Conservation (phyloP, 2,113 vertebrate species). For the Calonectris borealis region DNA sequence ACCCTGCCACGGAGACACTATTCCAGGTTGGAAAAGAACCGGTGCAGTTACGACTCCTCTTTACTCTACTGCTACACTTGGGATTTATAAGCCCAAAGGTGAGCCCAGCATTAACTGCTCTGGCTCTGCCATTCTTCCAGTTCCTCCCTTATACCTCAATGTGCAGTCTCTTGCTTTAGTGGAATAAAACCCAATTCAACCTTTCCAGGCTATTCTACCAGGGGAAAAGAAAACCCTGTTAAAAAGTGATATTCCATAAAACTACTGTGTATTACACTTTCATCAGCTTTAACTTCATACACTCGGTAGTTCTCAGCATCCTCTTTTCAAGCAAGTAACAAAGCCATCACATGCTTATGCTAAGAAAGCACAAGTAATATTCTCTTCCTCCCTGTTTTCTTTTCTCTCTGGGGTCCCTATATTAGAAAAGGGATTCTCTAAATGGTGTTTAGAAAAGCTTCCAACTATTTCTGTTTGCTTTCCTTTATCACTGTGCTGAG, state of each 20-base stretch:
- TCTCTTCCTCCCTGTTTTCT: not conserved
- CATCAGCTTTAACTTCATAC: not conserved
- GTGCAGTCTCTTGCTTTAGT: not conserved
- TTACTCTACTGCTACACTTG: not conserved
- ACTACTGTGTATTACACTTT: not conserved
- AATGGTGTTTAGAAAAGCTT: constrained; percentile 6
- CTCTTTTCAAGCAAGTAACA: not conserved
- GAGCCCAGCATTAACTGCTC: not conserved
- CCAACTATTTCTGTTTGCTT: not conserved
- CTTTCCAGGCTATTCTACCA: not conserved
- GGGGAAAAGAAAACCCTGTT: not conserved
- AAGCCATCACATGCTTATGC: not conserved
- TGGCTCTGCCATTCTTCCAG: not conserved
- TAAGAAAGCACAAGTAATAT: not conserved
- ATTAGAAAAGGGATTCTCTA: not conserved
- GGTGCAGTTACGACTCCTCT: not conserved
- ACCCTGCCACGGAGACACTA: not conserved
- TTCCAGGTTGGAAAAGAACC: not conserved
- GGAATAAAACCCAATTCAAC: not conserved
- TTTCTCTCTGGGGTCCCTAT: not conserved
- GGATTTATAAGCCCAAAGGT: not conserved
- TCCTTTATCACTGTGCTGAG: not conserved
- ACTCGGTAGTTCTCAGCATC: not conserved
- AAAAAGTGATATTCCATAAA: not conserved
- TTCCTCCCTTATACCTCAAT: not conserved